These are phyloP conservation scores for Cantharis flavilabris DNA, from an alignment of 2,888 invertebrate species.

Conservation along the genomic window DNA sequence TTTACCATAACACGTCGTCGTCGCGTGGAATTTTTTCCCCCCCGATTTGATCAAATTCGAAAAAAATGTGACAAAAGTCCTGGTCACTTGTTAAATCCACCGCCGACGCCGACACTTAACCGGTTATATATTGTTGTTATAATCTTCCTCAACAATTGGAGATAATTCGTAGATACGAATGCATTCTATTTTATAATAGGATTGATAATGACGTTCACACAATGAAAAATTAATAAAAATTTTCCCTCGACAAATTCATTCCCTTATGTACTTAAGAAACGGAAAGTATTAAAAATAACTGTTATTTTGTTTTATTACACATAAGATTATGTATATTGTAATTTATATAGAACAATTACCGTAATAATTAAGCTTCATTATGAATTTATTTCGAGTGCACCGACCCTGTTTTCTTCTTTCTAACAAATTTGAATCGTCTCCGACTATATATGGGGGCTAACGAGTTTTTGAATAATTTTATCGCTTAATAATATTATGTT, in stretches of 20 bases:
- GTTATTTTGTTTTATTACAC: neutral
- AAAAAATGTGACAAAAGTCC: neutral
- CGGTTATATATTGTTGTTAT: neutral
- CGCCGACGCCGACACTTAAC: neutral
- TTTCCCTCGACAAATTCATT: neutral
- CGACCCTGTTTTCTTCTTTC: slow-evolving; percentile 10
- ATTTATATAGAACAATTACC: slow-evolving; percentile 23
- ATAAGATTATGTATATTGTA: slow-evolving; percentile 5
- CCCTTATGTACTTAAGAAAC: neutral
- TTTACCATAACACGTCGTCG: neutral
- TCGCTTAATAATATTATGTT: neutral
- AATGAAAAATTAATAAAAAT: neutral
- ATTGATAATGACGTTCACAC: neutral
- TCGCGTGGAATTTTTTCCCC: neutral
- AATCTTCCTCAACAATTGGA: neutral
- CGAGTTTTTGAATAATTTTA: no score
- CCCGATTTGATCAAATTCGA: neutral
- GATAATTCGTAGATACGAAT: neutral
- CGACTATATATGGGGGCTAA: neutral
- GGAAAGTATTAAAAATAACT: slow-evolving; percentile 10
- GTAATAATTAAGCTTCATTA: slow-evolving; percentile 26
- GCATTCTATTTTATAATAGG: neutral
- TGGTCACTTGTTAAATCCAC: neutral
- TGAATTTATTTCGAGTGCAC: slow-evolving; percentile 24
- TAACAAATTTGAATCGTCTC: neutral